These are phyloP conservation scores for Oncorhynchus nerka DNA, from an alignment of 2,113 vertebrate species.

Conservation along the genomic window DNA sequence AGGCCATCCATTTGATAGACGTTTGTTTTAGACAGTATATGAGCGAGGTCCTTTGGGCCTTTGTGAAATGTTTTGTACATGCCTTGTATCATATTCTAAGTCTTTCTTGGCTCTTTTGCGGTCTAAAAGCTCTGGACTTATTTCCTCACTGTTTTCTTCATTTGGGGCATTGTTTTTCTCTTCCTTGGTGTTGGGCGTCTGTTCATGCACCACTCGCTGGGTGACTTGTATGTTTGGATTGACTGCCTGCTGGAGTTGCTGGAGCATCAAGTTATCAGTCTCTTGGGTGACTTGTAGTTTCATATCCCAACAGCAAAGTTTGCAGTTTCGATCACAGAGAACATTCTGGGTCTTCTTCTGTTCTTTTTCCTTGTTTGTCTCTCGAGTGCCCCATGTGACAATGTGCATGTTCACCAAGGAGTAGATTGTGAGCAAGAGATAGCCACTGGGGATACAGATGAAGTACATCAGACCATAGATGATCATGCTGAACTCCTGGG, in stretches of 20 bases:
- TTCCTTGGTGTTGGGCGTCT: too few relatives aligned
- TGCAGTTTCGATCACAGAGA: conserved; percentile 70
- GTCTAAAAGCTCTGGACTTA: background rate
- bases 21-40: background rate
- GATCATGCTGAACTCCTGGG: conserved; percentile 73
- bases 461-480: conserved; percentile 81
- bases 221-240: conserved; percentile 18
- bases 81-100: background rate
- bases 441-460: conserved; percentile 81
- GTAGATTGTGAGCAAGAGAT: conserved; percentile 80
- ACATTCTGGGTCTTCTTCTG: conserved; percentile 54
- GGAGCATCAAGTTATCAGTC: conserved; percentile 64
- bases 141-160: background rate
- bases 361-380: conserved; percentile 62
- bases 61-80: background rate
- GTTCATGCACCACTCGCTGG: too few relatives aligned
- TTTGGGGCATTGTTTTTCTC: background rate
- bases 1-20: background rate
- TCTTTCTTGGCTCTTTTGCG: background rate
- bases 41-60: too few relatives aligned
- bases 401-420: conserved; percentile 80
- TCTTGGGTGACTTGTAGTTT: conserved; percentile 70
- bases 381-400: conserved; percentile 82
- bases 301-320: conserved; percentile 76
- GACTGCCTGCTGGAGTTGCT: conserved; percentile 58